Percentiles rank a stretch among this genome's conserved stretches.
These are phyloP conservation scores for Heliopora coerulea DNA, from an alignment of 92 coral and sea anemone genomes.

Conservation along the genomic window DNA sequence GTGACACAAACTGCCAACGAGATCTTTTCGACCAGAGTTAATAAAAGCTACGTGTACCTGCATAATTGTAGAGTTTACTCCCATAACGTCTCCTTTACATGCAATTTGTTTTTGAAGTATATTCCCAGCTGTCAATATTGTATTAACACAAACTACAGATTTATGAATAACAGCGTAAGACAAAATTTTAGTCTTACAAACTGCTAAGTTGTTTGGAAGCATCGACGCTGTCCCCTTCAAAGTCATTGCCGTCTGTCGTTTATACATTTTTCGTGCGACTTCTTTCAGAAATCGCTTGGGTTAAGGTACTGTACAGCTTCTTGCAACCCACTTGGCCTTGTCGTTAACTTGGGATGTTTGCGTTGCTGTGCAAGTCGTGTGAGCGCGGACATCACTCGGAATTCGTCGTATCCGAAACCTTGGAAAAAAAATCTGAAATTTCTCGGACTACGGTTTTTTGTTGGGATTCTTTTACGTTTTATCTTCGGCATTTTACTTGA, in stretches of 20 bases:
- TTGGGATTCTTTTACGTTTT: no score
- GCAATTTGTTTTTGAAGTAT: conserved; percentile 74
- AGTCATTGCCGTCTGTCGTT: conserved; percentile 67
- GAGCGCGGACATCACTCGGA: conserved; percentile 1
- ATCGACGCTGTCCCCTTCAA: conserved; percentile 88
- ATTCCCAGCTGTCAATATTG: conserved; percentile 67
- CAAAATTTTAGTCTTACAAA: conserved; percentile 54
- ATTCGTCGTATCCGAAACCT: not conserved
- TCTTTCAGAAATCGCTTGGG: not conserved
- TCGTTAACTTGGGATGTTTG: not conserved
- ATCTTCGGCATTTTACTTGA: no score
- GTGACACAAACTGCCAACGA: no score
- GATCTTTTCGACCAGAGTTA: no score
- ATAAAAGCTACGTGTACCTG: no score
- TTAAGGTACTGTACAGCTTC: not conserved
- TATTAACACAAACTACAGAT: conserved; percentile 92
- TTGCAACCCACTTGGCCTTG: no score
- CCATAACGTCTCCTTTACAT: conserved; percentile 89
- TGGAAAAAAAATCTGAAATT: no score
- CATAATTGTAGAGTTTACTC: conserved; percentile 77
- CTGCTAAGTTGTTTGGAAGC: conserved; percentile 80
- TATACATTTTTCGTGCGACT: conserved; percentile 58
- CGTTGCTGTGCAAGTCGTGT: conserved; percentile 20
- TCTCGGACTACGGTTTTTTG: no score
- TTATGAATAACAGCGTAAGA: conserved; percentile 92